A percentile compares a stretch with the other conserved stretches of the same genome.
Evolutionary conservation across 2,797 vertebrate species (phyloP).

Genomic region (Lacerta viridis): DNA sequence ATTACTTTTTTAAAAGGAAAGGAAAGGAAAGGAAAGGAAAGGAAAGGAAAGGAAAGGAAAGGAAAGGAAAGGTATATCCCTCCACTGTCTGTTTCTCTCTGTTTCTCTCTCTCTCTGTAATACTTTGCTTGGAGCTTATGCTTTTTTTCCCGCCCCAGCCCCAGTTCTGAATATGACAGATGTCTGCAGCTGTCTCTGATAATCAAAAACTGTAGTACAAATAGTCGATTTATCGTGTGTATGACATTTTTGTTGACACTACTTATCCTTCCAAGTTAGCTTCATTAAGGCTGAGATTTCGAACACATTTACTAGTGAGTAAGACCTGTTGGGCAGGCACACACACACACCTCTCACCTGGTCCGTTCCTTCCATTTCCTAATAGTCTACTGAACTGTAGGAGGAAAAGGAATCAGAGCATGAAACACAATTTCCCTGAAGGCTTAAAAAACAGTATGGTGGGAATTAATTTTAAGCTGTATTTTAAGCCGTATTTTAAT

Average conservation of each 20-base stretch:
- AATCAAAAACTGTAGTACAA: slow-evolving; percentile 48
- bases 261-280: not conserved
- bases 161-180: slow-evolving; percentile 52
- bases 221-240: slow-evolving; percentile 19
- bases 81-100: slow-evolving; percentile 20
- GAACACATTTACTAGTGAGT: not conserved
- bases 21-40: slow-evolving; percentile 3
- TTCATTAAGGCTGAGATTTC: not conserved
- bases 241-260: slow-evolving; percentile 34
- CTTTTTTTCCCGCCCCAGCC: slow-evolving; percentile 33
- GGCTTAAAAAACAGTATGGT: not conserved
- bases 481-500: too few species aligned
- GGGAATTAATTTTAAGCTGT: not conserved
- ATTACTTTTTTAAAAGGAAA: slow-evolving; percentile 19
- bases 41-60: slow-evolving; percentile 9
- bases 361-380: not conserved
- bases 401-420: not conserved
- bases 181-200: slow-evolving; percentile 69
- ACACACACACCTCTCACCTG: not conserved
- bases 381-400: not conserved
- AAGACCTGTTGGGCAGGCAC: not conserved
- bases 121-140: slow-evolving; percentile 38
- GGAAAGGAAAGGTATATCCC: slow-evolving; percentile 24
- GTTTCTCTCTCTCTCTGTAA: slow-evolving; percentile 6
- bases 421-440: not conserved